Percentiles rank a stretch among this genome's conserved stretches.
Conservation (phyloP, 1,140 invertebrate species). For the Chelonus insularis region DNA sequence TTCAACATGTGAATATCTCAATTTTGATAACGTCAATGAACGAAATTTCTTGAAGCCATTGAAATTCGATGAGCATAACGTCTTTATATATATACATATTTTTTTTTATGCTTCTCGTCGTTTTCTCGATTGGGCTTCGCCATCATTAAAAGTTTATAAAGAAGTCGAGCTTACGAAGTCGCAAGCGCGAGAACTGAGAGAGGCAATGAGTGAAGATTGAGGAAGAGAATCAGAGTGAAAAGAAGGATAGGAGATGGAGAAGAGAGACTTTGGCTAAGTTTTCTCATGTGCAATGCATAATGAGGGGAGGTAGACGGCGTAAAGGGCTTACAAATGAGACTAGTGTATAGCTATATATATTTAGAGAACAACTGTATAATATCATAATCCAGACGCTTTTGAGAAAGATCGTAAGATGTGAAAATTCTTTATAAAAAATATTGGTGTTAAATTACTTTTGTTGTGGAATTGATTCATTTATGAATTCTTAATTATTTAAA, state of each 20-base stretch:
- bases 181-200: slow-evolving; percentile 37
- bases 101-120: slow-evolving; percentile 23
- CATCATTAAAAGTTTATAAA: slow-evolving; percentile 63
- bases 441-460: too few species aligned
- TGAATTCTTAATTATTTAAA: too few species aligned
- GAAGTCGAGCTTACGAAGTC: slow-evolving; percentile 50
- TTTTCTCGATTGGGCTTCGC: slow-evolving; percentile 59
- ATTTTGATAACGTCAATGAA: not conserved
- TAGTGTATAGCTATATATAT: slow-evolving; percentile 19
- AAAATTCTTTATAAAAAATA: too few species aligned
- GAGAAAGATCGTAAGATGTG: too few species aligned
- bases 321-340: slow-evolving; percentile 60
- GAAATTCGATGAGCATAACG: slow-evolving; percentile 7
- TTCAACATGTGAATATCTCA: not conserved
- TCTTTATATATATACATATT: slow-evolving; percentile 16
- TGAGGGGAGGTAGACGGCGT: slow-evolving; percentile 55
- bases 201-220: slow-evolving; percentile 23
- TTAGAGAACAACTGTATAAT: slow-evolving; percentile 21
- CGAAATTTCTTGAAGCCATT: not conserved
- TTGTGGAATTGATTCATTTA: too few species aligned
- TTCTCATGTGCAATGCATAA: slow-evolving; percentile 62
- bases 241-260: too few species aligned
- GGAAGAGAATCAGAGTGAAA: slow-evolving; percentile 25
- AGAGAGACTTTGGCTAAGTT: slow-evolving; percentile 52
- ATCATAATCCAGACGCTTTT: too few species aligned